Conservation (phyloP, 1,140 invertebrate species). For the Colletes gigas region DNA sequence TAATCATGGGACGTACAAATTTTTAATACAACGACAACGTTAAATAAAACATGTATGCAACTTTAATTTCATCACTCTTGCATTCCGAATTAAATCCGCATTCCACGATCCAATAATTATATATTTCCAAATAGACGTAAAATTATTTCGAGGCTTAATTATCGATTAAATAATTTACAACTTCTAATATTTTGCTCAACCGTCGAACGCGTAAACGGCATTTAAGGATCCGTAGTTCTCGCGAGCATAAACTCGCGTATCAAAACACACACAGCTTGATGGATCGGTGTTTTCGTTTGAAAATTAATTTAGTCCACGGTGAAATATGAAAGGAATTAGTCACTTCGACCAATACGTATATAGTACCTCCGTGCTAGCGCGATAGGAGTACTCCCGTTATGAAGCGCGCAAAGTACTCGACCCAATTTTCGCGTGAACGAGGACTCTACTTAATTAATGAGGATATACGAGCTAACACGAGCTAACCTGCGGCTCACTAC, state of each 20-base stretch:
- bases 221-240: background rate
- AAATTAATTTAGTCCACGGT: constrained; percentile 33
- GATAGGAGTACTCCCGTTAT: background rate
- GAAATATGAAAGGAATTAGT: constrained; percentile 51
- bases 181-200: background rate
- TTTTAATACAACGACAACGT: no score
- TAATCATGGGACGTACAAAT: no score
- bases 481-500: constrained; percentile 53
- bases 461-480: constrained; percentile 54
- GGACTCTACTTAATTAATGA: constrained; percentile 57
- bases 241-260: background rate
- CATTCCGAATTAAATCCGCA: no score
- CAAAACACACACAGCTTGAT: constrained; percentile 36
- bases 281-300: constrained; percentile 30
- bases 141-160: background rate
- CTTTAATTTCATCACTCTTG: no score
- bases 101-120: no score
- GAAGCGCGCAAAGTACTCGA: constrained; percentile 10
- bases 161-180: background rate
- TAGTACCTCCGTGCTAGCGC: background rate
- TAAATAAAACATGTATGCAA: no score
- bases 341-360: background rate
- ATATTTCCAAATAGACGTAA: no score
- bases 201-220: background rate
- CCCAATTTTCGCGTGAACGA: constrained; percentile 60